Evolutionary conservation across 2,797 vertebrate species (phyloP).

Genomic region (Lutra lutra): DNA sequence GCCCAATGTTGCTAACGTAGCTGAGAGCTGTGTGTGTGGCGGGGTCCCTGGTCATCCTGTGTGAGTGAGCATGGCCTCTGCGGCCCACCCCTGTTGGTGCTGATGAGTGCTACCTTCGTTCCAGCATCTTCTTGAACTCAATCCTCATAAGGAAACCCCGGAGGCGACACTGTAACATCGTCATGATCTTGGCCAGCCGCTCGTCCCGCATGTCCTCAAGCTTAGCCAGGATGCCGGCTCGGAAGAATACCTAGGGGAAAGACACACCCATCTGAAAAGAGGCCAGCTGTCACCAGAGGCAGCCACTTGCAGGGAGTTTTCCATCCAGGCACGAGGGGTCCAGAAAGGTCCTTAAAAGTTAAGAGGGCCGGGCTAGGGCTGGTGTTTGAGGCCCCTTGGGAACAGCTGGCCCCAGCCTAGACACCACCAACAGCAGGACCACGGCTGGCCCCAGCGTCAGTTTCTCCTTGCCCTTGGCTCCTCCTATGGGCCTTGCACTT

Average conservation of each 20-base stretch:
- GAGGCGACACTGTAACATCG: slow-evolving; percentile 81
- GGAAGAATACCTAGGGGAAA: slow-evolving; percentile 85
- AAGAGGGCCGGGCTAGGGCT: not conserved
- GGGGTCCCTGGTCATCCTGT: not conserved
- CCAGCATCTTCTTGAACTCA: slow-evolving; percentile 88
- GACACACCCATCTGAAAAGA: not conserved
- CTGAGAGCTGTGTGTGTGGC: not conserved
- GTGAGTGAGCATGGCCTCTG: not conserved
- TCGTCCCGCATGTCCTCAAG: slow-evolving; percentile 88
- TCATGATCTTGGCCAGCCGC: slow-evolving; percentile 86
- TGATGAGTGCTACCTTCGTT: slow-evolving; percentile 80
- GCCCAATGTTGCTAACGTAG: fast-evolving
- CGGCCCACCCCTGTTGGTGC: not conserved
- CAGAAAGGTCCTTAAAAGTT: not conserved
- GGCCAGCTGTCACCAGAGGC: not conserved
- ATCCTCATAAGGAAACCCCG: slow-evolving; percentile 85
- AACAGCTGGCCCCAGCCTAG: not conserved
- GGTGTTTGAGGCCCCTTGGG: not conserved
- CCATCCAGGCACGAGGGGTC: not conserved
- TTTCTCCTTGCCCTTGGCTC: not conserved
- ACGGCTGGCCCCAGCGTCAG: fast-evolving
- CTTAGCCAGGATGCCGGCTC: slow-evolving; percentile 85
- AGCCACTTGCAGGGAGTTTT: not conserved
- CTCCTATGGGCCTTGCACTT: not conserved
- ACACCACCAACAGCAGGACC: not conserved